phyloP scores from a whole-genome alignment of 2,888 invertebrate species.

The Horisme vitalbata region DNA sequence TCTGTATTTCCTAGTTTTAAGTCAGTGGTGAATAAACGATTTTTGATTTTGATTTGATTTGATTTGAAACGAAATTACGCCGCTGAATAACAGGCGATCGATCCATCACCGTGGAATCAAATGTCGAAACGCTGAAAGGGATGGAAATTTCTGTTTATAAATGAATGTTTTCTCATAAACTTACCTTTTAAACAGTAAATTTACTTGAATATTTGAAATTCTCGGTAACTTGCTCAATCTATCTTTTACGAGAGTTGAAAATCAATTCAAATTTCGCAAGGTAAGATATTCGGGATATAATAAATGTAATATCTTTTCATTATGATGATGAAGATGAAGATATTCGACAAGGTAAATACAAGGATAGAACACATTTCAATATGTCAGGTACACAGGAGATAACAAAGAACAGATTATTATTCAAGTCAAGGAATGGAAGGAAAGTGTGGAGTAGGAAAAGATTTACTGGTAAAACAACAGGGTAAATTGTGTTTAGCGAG shows the following conservation, averaged over 20 bases:
- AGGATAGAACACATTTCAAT: no score
- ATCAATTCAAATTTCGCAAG: no score
- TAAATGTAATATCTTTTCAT: no score
- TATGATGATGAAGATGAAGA: no score
- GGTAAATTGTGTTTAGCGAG: slow-evolving; percentile 48
- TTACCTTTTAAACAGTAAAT: slow-evolving; percentile 8
- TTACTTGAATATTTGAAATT: slow-evolving; percentile 2
- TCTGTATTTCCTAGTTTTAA: no score
- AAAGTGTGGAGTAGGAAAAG: slow-evolving; percentile 45
- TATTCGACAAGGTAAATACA: no score
- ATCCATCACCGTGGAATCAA: slow-evolving; percentile 2
- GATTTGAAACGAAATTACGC: slow-evolving; percentile 8
- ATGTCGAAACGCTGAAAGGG: slow-evolving; percentile 3
- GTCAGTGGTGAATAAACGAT: no score
- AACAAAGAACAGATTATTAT: slow-evolving; percentile 67
- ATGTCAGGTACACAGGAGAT: no score
- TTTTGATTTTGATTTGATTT: no score
- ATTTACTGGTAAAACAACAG: slow-evolving; percentile 53
- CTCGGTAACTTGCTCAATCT: slow-evolving; percentile 2
- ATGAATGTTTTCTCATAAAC: neutral
- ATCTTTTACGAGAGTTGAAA: slow-evolving; percentile 20
- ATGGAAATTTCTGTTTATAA: neutral
- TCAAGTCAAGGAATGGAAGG: slow-evolving; percentile 51
- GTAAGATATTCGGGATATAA: no score
- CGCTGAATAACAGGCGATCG: slow-evolving; percentile 1